Conservation (phyloP, 2,113 vertebrate species). For the Lophura nycthemera region DNA sequence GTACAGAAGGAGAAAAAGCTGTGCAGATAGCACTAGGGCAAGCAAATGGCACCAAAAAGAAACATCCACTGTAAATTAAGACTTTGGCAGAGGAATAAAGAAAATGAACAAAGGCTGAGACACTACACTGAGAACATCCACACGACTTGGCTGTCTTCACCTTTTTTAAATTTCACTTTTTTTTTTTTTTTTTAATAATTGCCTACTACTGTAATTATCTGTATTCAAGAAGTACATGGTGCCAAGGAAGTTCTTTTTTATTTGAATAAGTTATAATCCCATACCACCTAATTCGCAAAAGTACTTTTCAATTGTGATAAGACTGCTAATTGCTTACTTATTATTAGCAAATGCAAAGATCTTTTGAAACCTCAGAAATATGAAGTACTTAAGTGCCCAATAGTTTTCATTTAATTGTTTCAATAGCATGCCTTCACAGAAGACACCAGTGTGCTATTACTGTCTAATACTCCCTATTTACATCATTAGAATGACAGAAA, state of each 20-base stretch:
- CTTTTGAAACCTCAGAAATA: neutral
- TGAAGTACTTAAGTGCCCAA: neutral
- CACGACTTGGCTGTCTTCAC: neutral
- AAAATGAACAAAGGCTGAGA: neutral
- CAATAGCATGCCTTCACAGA: neutral
- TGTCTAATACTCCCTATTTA: neutral
- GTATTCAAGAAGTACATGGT: neutral
- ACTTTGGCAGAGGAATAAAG: neutral
- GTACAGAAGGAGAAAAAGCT: neutral
- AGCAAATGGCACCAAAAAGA: neutral
- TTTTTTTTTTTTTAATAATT: neutral
- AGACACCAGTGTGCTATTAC: neutral
- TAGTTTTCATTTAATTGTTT: neutral
- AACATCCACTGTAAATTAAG: neutral
- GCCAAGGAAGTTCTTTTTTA: neutral
- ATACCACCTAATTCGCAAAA: slow-evolving; percentile 17
- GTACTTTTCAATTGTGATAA: neutral
- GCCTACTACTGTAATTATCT: slow-evolving; percentile 4
- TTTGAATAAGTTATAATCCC: slow-evolving; percentile 23
- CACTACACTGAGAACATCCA: neutral
- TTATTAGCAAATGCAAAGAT: neutral
- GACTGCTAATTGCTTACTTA: neutral
- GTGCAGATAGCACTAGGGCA: neutral
- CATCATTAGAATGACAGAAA: neutral
- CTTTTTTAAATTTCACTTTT: neutral